phyloP scores from a whole-genome alignment of 2,797 vertebrate genomes.

The Zonotrichia albicollis region DNA sequence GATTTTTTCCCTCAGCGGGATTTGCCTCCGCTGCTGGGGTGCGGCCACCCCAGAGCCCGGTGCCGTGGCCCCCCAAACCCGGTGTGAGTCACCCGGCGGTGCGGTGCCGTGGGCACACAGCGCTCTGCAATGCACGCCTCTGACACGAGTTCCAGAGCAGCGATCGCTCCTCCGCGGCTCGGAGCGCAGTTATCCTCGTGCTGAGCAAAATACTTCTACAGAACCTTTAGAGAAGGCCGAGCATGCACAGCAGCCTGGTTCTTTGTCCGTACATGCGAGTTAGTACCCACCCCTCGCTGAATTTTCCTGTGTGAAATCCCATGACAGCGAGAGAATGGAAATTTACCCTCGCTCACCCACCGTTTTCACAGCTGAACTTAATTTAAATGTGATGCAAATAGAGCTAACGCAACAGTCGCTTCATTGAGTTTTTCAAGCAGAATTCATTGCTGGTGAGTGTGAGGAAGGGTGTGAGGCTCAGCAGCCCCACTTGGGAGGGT shows the following conservation, averaged over 20 bases:
- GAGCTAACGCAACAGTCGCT: not conserved
- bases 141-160: rapidly evolving
- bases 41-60: not conserved
- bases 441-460: rapidly evolving
- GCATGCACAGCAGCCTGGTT: not conserved
- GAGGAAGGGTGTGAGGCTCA: rapidly evolving
- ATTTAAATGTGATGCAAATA: not conserved
- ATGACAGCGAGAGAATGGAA: not conserved
- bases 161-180: rapidly evolving
- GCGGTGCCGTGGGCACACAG: no score
- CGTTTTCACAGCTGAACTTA: not conserved
- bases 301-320: not conserved
- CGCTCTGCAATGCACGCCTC: rapidly evolving
- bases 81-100: no score
- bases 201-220: not conserved
- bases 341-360: not conserved
- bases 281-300: not conserved
- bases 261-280: not conserved
- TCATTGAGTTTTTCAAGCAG: not conserved
- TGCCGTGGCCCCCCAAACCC: no score
- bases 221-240: not conserved
- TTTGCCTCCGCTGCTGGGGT: rapidly evolving
- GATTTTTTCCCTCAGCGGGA: rapidly evolving
- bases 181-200: not conserved
- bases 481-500: not conserved